Base-by-base conservation (phyloP, 2,113 vertebrate genomes). In the Panurus biarmicus region DNA sequence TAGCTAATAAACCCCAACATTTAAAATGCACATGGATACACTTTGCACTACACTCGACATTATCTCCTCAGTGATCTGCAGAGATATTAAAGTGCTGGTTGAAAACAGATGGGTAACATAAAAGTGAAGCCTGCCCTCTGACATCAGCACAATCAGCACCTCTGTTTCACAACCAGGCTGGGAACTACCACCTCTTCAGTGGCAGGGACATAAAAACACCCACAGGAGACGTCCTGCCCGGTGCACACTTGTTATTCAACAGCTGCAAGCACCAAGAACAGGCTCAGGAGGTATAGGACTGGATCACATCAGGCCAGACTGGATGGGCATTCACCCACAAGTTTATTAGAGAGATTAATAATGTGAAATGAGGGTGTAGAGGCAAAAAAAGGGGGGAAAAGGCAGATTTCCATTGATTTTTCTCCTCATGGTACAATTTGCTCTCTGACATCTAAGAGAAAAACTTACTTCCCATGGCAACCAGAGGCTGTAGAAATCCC, bases 141-240 rank as follows among this genome's bases (percentile, higher is more conserved):
- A 50, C 29, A 87, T 85, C 56, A 85, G 40, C 70, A 40, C 73
- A 42, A 21, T 58, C 73, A 67, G 53, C 66, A 88, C 36, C 93
- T 58, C 80, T 67, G 60, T 87, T 95, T 67, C 89, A 58, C 73
- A 87, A 16, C 35, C 38, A 53, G 45, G 26, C 62, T 76, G 77
- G 73, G 80, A 94, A 58, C 53, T 50, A 40, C 44, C 36, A 24
- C 33, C 53, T 84, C n/a, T 23, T 31, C 61, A 5, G 51, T 18
- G 70, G 28, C 57, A 81, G 44, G 57, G 42, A 64, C 80, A n/a
- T 44, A 33, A 86, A 38, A 60, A n/a, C 5, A 45, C 29, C 26
- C 0, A 35, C 35, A 44, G 35, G 61, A 26, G 1, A 31, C 1
- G 1, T 35, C 44, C 18, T 12, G 23, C 48, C 45, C 40, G 13